Evolutionary conservation across 1,140 invertebrate genomes (phyloP), one percentile per base, ranked within the genome.

Genomic region (Halyomorpha halys): DNA sequence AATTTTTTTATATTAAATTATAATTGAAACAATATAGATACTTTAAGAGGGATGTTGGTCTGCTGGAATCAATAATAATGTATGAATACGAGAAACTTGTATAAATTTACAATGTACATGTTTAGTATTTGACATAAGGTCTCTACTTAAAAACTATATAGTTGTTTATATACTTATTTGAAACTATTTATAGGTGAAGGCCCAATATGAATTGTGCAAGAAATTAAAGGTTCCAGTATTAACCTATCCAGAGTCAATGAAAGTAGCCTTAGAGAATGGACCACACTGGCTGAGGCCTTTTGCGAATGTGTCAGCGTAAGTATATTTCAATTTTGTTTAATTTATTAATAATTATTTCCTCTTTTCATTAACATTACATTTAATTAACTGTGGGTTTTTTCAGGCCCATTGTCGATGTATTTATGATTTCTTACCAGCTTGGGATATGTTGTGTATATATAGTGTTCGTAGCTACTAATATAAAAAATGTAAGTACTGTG

Each of bases 391-490:
- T 39, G 11, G 11, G 3, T 6, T 64, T 63, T 72, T 72, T 27
- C 65, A 81, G 80, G 23, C 70, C 76, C 18, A 74, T 82, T 45
- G 80, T 86, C 9, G 84, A 86, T 69, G 71, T 80, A 1, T 88
- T 90, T 71, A 78, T 94, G 62, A 84, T 89, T n/a, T 78, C 90
- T 47, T 91, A 90, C 67, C 91, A 94, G 74, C 80, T 93, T 64
- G 91, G 91, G 44, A 92, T 94, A 72, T 93, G 91, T 72, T 91
- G 88, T 70, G 89, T 92, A 2, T 94, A 94, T 76, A 85, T 91
- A 27, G 84, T 93, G 5, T 94, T 94, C 73, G 86, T 93, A 16
- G 82, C 89, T 1, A 80, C 83, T 30, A 92, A 83, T 70, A 77
- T 87, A 5, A 83, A 86, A 71, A 78, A 83, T 76, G 82, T 80